These are phyloP conservation scores for Notolepis coatsorum DNA, from an alignment of 2,797 vertebrate species.

Conservation along the genomic window DNA sequence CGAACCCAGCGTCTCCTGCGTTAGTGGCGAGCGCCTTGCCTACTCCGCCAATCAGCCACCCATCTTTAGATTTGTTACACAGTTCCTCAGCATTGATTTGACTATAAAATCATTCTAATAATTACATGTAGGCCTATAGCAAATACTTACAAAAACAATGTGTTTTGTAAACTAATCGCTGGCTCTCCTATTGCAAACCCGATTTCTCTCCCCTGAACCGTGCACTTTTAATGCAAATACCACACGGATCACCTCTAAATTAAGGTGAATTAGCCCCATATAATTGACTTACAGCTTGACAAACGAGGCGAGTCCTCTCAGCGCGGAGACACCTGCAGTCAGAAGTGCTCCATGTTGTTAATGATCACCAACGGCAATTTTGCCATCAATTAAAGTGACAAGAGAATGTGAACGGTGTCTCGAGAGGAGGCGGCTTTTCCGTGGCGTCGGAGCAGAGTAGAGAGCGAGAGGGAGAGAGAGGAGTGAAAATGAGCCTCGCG, in stretches of 20 bases:
- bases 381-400: conserved; percentile 72
- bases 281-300: conserved; percentile 47
- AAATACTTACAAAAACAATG: too few species aligned
- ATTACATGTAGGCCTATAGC: too few species aligned
- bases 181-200: too few species aligned
- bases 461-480: too few species aligned
- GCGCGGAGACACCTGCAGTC: conserved; percentile 57
- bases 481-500: conserved; percentile 63
- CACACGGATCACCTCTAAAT: conserved; percentile 55
- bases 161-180: too few species aligned
- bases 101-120: too few species aligned
- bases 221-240: conserved; percentile 39
- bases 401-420: conserved; percentile 63
- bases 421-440: conserved; percentile 39
- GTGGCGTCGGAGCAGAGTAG: conserved; percentile 20
- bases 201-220: too few species aligned
- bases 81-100: too few species aligned
- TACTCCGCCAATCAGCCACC: too few species aligned
- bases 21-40: too few species aligned
- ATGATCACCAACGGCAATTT: conserved; percentile 73
- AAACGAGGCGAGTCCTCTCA: conserved; percentile 47
- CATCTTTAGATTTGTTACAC: too few species aligned
- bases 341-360: conserved; percentile 61
- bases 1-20: too few species aligned
- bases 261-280: conserved; percentile 47